A percentile compares a stretch with the other conserved stretches of the same genome.
Evolutionary conservation across 1,140 invertebrate genomes (phyloP).

Genomic region (Tetragonula clypearis): DNA sequence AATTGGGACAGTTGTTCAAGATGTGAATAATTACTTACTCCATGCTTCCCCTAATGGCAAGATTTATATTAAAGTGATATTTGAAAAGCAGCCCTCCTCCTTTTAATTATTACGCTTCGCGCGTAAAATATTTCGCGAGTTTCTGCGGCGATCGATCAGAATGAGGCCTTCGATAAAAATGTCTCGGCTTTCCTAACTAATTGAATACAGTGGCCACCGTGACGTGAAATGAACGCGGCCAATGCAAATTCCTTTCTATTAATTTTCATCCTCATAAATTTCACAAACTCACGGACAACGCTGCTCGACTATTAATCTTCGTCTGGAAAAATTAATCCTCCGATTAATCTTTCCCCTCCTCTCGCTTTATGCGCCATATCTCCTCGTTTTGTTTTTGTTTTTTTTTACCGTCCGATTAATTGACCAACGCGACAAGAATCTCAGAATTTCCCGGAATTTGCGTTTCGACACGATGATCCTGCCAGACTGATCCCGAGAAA

Average conservation of each 20-base stretch:
- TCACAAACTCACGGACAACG: not conserved
- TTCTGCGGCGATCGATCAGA: not conserved
- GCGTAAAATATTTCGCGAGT: not conserved
- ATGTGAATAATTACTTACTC: no score
- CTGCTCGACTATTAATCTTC: slow-evolving; percentile 32
- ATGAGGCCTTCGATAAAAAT: not conserved
- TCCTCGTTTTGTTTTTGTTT: no score
- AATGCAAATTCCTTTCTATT: slow-evolving; percentile 1
- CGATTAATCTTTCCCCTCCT: no score
- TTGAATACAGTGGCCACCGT: not conserved
- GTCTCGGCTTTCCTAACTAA: not conserved
- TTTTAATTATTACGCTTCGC: not conserved
- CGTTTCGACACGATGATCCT: not conserved
- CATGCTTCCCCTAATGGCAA: no score
- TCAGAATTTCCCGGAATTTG: not conserved
- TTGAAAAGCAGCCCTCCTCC: not conserved
- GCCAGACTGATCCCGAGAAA: not conserved
- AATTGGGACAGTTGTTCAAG: no score
- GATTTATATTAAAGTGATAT: not conserved
- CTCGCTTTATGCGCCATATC: not conserved
- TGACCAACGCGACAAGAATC: not conserved
- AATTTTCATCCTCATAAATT: not conserved
- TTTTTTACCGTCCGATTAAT: not conserved
- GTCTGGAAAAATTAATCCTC: not conserved
- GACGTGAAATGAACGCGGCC: not conserved